Percentiles rank a stretch among this genome's conserved stretches.
phyloP scores from a whole-genome alignment of 2,113 vertebrate genomes.

The Fregetta grallaria region DNA sequence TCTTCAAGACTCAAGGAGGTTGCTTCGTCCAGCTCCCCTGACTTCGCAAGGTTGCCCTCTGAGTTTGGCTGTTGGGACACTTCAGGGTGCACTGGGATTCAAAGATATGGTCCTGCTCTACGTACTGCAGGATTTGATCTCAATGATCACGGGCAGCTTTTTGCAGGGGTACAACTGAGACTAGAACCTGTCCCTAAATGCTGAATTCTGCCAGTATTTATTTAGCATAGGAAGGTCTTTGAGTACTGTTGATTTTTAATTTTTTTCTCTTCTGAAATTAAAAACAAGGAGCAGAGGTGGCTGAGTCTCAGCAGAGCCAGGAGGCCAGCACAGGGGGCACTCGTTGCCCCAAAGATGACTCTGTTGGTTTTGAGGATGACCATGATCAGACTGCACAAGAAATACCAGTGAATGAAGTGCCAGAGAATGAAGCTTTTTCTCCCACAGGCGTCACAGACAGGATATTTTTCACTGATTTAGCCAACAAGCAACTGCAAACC shows the following conservation, averaged over 20 bases:
- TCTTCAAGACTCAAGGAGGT: not conserved
- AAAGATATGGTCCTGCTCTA: not conserved
- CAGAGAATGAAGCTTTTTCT: not conserved
- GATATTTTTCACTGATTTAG: conserved; percentile 63
- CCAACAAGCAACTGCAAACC: conserved; percentile 1
- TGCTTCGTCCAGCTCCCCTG: not conserved
- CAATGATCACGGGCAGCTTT: not conserved
- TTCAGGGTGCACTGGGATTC: not conserved
- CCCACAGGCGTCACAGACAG: not conserved
- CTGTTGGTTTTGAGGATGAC: not conserved
- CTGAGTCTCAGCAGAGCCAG: not conserved
- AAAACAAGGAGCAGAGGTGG: not conserved
- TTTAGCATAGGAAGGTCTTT: not conserved
- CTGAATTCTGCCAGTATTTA: not conserved
- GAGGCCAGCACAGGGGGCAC: not conserved
- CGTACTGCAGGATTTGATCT: not conserved
- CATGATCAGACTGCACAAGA: not conserved
- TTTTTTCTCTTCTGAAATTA: not conserved
- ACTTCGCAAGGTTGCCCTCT: not conserved
- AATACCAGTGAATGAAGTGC: not conserved
- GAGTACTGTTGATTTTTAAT: not conserved
- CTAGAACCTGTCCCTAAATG: not conserved
- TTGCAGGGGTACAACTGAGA: not conserved
- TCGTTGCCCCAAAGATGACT: not conserved
- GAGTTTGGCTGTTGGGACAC: not conserved